These are phyloP conservation scores for Zosterops japonicus DNA, from an alignment of 2,113 vertebrate species.

Conservation along the genomic window DNA sequence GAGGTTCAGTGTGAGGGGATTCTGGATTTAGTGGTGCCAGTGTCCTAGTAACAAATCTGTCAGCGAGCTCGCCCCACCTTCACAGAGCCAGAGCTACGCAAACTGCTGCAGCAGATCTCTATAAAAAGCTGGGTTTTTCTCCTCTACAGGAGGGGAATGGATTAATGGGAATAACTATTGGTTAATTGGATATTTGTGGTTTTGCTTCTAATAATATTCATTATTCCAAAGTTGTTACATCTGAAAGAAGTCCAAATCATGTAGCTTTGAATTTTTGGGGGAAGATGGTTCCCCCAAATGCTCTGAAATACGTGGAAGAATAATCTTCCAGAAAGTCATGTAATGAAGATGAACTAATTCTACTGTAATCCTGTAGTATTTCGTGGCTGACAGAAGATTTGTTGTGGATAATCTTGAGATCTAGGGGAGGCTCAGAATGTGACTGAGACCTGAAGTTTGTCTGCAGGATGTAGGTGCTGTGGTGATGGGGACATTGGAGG, in stretches of 20 bases:
- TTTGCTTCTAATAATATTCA: not conserved
- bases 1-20: not conserved
- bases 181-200: not conserved
- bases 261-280: not conserved
- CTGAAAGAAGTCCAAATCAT: not conserved
- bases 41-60: not conserved
- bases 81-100: not conserved
- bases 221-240: not conserved
- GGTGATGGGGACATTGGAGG: not conserved
- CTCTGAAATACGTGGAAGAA: not conserved
- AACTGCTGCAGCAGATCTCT: not conserved
- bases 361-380: not conserved
- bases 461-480: not conserved
- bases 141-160: not conserved
- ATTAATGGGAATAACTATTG: not conserved
- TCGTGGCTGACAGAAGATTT: not conserved
- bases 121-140: not conserved
- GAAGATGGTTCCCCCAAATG: not conserved
- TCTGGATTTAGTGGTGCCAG: not conserved
- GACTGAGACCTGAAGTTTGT: not conserved
- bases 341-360: not conserved
- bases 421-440: not conserved
- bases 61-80: rapidly evolving
- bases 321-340: not conserved
- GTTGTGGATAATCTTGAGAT: not conserved